phyloP scores from a whole-genome alignment of 2,113 vertebrate genomes.

The Erythrocercus mccallii region DNA sequence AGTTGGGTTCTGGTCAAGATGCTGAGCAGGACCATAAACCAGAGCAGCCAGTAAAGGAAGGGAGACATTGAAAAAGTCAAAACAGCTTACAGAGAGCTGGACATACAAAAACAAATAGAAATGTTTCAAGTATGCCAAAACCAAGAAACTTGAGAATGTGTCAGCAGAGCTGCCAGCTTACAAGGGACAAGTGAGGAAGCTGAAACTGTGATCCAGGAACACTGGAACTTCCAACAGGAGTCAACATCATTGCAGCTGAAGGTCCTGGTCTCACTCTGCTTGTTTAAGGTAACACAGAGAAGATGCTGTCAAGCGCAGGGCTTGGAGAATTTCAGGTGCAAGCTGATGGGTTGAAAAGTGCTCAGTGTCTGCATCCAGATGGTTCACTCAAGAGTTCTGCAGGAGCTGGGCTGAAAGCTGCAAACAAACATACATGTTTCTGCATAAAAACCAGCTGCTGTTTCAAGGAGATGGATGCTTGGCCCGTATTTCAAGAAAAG shows the following conservation, averaged over 20 bases:
- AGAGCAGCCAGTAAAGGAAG: not conserved
- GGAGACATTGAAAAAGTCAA: not conserved
- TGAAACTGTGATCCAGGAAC: not conserved
- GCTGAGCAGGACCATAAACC: not conserved
- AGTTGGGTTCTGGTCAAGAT: not conserved
- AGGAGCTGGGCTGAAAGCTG: constrained; percentile 4
- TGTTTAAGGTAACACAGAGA: not conserved
- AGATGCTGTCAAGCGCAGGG: not conserved
- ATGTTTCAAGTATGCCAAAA: constrained; percentile 1
- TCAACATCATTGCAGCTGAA: not conserved
- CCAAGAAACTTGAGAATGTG: constrained; percentile 1
- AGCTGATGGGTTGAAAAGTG: not conserved
- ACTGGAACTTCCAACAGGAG: not conserved
- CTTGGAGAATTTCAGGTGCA: not conserved
- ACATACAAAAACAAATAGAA: not conserved
- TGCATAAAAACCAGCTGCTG: constrained; percentile 15
- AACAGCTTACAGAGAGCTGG: not conserved
- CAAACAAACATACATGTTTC: not conserved
- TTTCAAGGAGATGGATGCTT: not conserved
- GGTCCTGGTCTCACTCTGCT: not conserved
- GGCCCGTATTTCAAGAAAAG: not conserved
- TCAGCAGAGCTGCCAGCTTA: not conserved
- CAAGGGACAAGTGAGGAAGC: not conserved
- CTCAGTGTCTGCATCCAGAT: not conserved
- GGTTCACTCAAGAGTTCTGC: not conserved